Evolutionary conservation across 2,888 invertebrate genomes (phyloP), one percentile per base, ranked within the genome.

Genomic region (Oxystoma pomonae): DNA sequence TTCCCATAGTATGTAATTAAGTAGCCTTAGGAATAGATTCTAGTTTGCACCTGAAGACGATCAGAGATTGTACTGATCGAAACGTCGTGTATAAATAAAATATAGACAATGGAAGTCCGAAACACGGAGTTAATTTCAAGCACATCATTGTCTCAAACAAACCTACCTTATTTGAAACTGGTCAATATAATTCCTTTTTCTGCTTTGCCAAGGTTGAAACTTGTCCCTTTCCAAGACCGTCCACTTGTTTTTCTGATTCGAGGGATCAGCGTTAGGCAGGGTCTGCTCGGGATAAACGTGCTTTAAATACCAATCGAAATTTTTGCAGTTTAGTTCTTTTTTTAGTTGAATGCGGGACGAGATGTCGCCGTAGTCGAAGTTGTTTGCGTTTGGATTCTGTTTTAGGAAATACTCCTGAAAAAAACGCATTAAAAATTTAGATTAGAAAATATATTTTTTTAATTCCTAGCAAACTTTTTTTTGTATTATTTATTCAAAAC

Each of bases 301-400:
- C 60, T 91, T 87, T 68, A 96, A 78, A 74, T 94, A 96, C 96
- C 96, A 96, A 63, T 89, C 85, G 79, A 96, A 96, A 20, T 88
- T 83, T 69, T 90, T 86, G 79, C 96, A 96, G 9, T 89, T 81
- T 0, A 96, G 81, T n/a, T 81, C 82, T 71, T 91, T 82, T 0
- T 96, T 84, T 5, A 98, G 79, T 21, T 84, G 82, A 9, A 88
- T 69, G 58, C 97, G 84, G 0, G 90, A 89, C 0, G 88, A 84
- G 18, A 98, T 83, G 77, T 98, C 92, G 0, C 98, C 98, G 69
- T 87, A 90, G 53, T 85, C 80, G 9, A 87, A 78, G 21, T 83
- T 79, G 19, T 84, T 84, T 0, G 84, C 83, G 1, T 86, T 84
- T 1, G 90, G 88, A n/a, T 88, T 86, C 52, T 85, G 83, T 65